Conservation (phyloP, 2,888 invertebrate genomes). For the Aspidiotus destructor region DNA sequence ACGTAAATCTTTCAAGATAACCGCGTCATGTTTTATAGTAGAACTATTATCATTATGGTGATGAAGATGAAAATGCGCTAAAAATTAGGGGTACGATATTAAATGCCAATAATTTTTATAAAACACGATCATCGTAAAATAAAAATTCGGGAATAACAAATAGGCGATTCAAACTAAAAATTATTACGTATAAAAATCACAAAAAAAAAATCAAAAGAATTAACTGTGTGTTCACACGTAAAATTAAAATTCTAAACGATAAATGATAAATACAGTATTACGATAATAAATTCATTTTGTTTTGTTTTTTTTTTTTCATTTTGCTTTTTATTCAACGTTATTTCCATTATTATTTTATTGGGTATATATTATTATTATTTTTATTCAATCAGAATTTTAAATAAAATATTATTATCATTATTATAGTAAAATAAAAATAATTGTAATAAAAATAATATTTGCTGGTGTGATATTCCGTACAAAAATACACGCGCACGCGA, state of each 20-base stretch:
- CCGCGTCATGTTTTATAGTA: too few relatives aligned
- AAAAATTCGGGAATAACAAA: too few relatives aligned
- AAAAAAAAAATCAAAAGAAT: conserved; percentile 11
- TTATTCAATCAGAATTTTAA: not conserved
- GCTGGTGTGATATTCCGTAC: too few relatives aligned
- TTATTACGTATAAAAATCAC: conserved; percentile 32
- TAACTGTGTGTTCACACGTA: conserved; percentile 18
- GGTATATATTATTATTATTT: conserved; percentile 1
- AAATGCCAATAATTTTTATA: too few relatives aligned
- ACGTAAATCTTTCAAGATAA: too few relatives aligned
- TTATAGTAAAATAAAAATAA: conserved; percentile 8
- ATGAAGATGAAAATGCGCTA: too few relatives aligned
- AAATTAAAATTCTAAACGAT: not conserved
- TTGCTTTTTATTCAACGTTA: too few relatives aligned
- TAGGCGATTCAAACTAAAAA: conserved; percentile 14
- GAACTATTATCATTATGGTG: too few relatives aligned
- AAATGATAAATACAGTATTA: not conserved
- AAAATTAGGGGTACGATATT: too few relatives aligned
- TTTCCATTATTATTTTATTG: not conserved
- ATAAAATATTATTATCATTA: not conserved
- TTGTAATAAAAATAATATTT: too few relatives aligned
- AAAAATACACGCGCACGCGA: too few relatives aligned
- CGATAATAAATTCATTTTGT: not conserved
- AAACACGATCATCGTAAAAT: too few relatives aligned
- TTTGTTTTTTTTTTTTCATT: not conserved